Conservation (phyloP, 2,888 invertebrate genomes). For the Xanthostigma xanthostigma region DNA sequence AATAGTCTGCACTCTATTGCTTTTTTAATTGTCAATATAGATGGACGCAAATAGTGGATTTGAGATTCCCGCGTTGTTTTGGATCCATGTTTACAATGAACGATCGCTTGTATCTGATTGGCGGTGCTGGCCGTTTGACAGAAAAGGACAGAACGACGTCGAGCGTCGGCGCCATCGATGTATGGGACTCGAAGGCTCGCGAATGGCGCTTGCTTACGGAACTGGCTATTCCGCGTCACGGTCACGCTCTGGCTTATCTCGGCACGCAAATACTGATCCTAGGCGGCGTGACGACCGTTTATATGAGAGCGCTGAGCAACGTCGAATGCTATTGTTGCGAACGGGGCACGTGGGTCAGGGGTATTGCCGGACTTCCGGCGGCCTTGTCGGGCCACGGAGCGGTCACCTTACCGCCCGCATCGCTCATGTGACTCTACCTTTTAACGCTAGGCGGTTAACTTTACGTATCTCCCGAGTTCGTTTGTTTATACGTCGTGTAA, state of each 20-base stretch:
- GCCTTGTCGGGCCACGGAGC: conserved; percentile 43
- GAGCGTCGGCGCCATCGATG: conserved; percentile 42
- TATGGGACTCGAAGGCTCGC: conserved; percentile 39
- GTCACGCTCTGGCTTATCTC: conserved; percentile 45
- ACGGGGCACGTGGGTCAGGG: conserved; percentile 41
- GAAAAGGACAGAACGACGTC: conserved; percentile 38
- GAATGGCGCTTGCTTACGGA: conserved; percentile 42
- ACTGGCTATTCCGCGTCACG: conserved; percentile 49
- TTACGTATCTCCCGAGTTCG: no score
- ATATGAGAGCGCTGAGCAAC: conserved; percentile 45
- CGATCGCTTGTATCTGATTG: conserved; percentile 47
- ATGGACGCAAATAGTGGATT: conserved; percentile 39
- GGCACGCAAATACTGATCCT: conserved; percentile 49
- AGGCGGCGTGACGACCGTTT: conserved; percentile 49
- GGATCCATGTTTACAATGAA: conserved; percentile 36
- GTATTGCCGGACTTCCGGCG: conserved; percentile 43
- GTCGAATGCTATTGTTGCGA: conserved; percentile 52
- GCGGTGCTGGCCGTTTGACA: conserved; percentile 47
- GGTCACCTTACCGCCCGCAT: conserved; percentile 30
- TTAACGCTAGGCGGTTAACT: neutral
- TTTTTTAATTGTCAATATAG: conserved; percentile 22
- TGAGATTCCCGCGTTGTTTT: conserved; percentile 39
- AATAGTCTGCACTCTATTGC: neutral
- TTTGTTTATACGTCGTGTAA: no score
- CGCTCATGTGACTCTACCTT: conserved; percentile 13